Conservation (phyloP, 53 echinoderm and acorn worm species). For the Paracentrotus lividus region DNA sequence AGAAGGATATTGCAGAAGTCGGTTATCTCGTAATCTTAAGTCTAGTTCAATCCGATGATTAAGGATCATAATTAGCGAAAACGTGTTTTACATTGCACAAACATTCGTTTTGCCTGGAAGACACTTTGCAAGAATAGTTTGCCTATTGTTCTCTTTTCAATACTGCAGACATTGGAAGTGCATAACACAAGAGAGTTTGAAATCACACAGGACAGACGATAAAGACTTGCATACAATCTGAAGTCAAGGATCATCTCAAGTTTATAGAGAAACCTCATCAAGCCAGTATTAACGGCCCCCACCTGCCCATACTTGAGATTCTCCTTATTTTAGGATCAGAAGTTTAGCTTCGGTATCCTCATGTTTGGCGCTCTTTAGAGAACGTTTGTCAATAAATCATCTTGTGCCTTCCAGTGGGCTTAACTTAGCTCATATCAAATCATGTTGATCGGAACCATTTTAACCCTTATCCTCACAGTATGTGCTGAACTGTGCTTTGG, state of each 20-base stretch:
- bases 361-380: constrained; percentile 20
- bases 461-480: constrained; percentile 40
- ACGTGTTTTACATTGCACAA: too few relatives aligned
- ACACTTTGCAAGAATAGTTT: background rate
- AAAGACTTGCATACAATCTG: constrained; percentile 14
- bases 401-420: constrained; percentile 18
- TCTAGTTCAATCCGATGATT: background rate
- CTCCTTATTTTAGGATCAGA: background rate
- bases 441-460: constrained; percentile 58
- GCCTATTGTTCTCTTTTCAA: background rate
- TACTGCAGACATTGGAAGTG: constrained; percentile 22
- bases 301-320: constrained; percentile 8
- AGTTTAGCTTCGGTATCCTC: background rate
- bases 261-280: constrained; percentile 26
- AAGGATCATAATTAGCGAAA: background rate
- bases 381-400: constrained; percentile 23
- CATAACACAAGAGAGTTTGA: background rate
- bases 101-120: background rate
- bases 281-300: background rate
- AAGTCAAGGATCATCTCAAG: constrained; percentile 37
- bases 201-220: background rate
- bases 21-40: background rate
- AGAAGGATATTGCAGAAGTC: background rate
- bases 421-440: constrained; percentile 18
- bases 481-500: constrained; percentile 64